A percentile compares a stretch with the other conserved stretches of the same genome.
Conservation (phyloP, 1,140 invertebrate genomes). For the Drosophila parvula region DNA sequence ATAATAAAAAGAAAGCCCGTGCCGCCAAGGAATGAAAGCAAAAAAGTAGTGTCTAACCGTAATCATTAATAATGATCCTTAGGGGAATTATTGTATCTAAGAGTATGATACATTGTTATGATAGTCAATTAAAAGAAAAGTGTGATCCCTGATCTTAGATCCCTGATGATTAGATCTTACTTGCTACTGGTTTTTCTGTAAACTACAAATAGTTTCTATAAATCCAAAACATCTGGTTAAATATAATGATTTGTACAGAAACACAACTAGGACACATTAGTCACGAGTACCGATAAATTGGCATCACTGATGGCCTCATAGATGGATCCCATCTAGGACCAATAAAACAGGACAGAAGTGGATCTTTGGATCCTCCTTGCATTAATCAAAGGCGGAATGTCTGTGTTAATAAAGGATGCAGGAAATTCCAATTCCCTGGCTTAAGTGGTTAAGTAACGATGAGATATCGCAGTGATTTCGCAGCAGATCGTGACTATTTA, state of each 20-base stretch:
- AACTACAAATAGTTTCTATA: neutral
- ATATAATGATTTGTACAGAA: neutral
- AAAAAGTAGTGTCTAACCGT: no score
- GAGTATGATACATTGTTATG: neutral
- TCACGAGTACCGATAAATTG: neutral
- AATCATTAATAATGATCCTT: no score
- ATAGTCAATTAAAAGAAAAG: no score
- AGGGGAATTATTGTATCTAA: neutral
- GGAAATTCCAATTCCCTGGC: slow-evolving; percentile 62
- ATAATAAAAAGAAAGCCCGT: no score
- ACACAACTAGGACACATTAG: neutral
- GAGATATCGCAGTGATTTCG: neutral
- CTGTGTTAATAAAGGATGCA: slow-evolving; percentile 60
- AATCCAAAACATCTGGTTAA: neutral
- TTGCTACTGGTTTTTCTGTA: neutral
- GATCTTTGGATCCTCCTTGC: slow-evolving; percentile 4
- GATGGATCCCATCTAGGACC: slow-evolving; percentile 9
- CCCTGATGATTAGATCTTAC: no score
- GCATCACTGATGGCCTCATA: slow-evolving; percentile 4
- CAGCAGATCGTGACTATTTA: neutral
- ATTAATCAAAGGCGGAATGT: slow-evolving; percentile 58
- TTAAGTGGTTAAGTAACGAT: slow-evolving; percentile 44
- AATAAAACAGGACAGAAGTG: slow-evolving; percentile 22
- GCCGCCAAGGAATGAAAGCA: no score
- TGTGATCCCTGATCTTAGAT: no score